Evolutionary conservation across 1,140 invertebrate genomes (phyloP).

Genomic region (Trichonephila inaurata): DNA sequence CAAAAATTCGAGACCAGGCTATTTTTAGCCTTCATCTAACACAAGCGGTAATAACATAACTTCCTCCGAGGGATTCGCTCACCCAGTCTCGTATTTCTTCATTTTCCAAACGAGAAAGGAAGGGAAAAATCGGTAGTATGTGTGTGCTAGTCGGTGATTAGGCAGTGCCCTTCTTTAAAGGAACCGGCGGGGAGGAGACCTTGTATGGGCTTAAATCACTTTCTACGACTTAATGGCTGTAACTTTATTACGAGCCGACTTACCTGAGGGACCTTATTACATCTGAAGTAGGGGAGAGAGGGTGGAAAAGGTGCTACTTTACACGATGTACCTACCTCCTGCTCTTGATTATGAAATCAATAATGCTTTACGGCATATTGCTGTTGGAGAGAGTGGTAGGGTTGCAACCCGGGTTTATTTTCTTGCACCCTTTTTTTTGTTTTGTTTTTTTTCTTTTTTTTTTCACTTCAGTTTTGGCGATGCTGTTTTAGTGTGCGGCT

Average conservation of each 20-base stretch:
- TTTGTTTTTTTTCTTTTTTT: background rate
- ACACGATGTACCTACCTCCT: constrained; percentile 25
- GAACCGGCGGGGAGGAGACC: background rate
- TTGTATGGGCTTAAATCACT: constrained; percentile 58
- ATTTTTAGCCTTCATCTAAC: constrained; percentile 39
- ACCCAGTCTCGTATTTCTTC: constrained; percentile 42
- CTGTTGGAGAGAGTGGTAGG: background rate
- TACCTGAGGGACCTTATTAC: constrained; percentile 47
- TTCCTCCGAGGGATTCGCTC: background rate
- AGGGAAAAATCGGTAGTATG: background rate
- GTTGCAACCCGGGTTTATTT: background rate
- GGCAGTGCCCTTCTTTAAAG: constrained; percentile 33
- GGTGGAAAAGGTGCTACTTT: constrained; percentile 10
- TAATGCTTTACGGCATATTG: constrained; percentile 46
- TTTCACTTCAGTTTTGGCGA: background rate
- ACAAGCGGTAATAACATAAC: constrained; percentile 55
- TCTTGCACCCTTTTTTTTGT: background rate
- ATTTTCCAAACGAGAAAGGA: constrained; percentile 20
- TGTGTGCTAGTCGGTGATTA: constrained; percentile 42
- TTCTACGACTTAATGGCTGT: constrained; percentile 60
- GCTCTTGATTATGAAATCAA: constrained; percentile 63
- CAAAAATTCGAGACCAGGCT: constrained; percentile 20
- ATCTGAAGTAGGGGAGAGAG: background rate
- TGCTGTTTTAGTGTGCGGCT: background rate
- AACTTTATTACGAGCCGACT: constrained; percentile 58